Percentiles rank a stretch among this genome's conserved stretches.
phyloP scores from a whole-genome alignment of 2,888 invertebrate species.

The Spicauda simplicius region DNA sequence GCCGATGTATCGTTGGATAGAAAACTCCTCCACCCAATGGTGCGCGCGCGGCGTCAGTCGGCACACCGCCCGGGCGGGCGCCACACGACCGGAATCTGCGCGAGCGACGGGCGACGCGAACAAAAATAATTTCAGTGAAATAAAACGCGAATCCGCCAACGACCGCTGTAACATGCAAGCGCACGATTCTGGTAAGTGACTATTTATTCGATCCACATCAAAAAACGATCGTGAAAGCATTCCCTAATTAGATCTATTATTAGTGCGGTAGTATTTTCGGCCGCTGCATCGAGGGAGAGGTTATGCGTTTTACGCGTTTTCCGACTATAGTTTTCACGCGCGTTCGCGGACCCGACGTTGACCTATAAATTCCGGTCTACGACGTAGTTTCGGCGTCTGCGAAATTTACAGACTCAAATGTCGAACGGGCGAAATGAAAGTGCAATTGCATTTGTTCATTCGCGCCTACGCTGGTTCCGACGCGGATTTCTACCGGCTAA shows the following conservation, averaged over 20 bases:
- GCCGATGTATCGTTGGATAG: constrained; percentile 36
- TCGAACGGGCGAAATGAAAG: constrained; percentile 57
- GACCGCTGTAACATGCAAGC: constrained; percentile 68
- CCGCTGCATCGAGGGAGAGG: constrained; percentile 64
- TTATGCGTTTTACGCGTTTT: constrained; percentile 61
- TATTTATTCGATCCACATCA: constrained; percentile 24
- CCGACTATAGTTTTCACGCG: constrained; percentile 46
- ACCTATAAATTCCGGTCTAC: constrained; percentile 40
- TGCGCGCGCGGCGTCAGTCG: constrained; percentile 70
- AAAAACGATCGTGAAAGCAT: constrained; percentile 34
- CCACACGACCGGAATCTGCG: constrained; percentile 84
- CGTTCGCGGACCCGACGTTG: constrained; percentile 34
- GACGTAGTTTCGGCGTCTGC: constrained; percentile 40
- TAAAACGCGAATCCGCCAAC: constrained; percentile 68
- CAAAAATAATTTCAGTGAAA: constrained; percentile 75
- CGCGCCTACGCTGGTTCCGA: constrained; percentile 47
- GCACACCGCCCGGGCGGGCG: constrained; percentile 84
- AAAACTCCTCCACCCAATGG: constrained; percentile 42
- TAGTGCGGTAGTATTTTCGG: constrained; percentile 72
- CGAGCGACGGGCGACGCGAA: constrained; percentile 72
- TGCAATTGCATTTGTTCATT: constrained; percentile 47
- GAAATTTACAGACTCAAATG: constrained; percentile 42
- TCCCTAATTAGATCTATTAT: constrained; percentile 55
- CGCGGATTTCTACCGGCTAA: constrained; percentile 57
- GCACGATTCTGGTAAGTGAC: constrained; percentile 80